A percentile compares a stretch with the other conserved stretches of the same genome.
Conservation (phyloP, 1,140 invertebrate species). For the Papilio aristodemus region DNA sequence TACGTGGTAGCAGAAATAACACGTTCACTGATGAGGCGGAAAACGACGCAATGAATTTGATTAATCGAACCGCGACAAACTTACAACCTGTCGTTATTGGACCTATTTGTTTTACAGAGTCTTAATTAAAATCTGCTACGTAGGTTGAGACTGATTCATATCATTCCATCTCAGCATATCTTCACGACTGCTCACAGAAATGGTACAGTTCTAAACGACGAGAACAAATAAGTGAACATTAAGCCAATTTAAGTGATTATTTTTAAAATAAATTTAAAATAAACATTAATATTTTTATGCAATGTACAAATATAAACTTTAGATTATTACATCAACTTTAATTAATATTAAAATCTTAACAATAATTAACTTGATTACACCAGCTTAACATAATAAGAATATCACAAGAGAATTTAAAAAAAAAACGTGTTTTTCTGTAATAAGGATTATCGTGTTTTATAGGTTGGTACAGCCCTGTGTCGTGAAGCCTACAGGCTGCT, state of each 20-base stretch:
- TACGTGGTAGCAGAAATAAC: conserved; percentile 11
- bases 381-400: too few species aligned
- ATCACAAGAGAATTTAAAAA: too few species aligned
- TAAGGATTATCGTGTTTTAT: too few species aligned
- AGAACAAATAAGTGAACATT: too few species aligned
- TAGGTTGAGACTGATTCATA: conserved; percentile 1
- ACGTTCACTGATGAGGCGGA: conserved; percentile 10
- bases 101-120: conserved; percentile 13
- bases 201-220: conserved; percentile 5
- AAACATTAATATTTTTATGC: too few species aligned
- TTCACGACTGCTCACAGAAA: conserved; percentile 8
- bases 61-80: conserved; percentile 4
- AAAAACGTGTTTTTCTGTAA: too few species aligned
- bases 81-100: neutral
- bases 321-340: too few species aligned
- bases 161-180: conserved; percentile 4
- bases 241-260: too few species aligned
- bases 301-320: too few species aligned
- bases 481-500: neutral
- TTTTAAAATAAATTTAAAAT: too few species aligned
- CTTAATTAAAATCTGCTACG: conserved; percentile 3
- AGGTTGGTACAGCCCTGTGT: conserved; percentile 9
- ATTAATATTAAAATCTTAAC: too few species aligned
- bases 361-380: too few species aligned
- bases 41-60: conserved; percentile 15